These are phyloP conservation scores for Thomomys bottae DNA, from an alignment of 2,113 vertebrate species.

Conservation along the genomic window DNA sequence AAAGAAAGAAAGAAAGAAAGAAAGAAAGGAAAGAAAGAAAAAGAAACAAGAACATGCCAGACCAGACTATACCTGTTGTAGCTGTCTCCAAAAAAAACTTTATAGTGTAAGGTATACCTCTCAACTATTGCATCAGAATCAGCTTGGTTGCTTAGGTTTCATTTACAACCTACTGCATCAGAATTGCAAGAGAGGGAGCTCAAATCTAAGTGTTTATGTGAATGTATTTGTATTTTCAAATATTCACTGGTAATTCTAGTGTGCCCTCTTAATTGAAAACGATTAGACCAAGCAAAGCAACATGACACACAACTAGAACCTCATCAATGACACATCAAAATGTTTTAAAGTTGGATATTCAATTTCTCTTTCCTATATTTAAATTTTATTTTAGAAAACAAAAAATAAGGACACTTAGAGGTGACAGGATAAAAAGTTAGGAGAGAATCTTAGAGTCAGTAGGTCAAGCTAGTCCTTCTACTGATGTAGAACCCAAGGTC, in stretches of 20 bases:
- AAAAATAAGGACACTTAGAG: background rate
- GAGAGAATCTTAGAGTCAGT: conserved; percentile 12
- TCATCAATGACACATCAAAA: background rate
- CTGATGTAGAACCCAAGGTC: conserved; percentile 14
- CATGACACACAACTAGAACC: background rate
- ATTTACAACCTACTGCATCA: background rate
- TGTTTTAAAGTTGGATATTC: conserved; percentile 3
- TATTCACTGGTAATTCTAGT: background rate
- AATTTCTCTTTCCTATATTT: conserved; percentile 17
- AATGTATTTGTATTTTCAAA: background rate
- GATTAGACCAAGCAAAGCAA: background rate
- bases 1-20: too few species aligned
- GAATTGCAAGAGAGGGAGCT: background rate
- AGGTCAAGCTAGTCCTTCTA: conserved; percentile 12
- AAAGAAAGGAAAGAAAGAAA: too few species aligned
- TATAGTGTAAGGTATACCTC: background rate
- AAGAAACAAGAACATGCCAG: background rate
- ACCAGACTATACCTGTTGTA: background rate
- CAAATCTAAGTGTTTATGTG: background rate
- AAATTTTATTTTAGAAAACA: conserved; percentile 15
- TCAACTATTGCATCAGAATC: background rate
- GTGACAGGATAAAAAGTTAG: background rate
- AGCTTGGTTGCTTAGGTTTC: background rate
- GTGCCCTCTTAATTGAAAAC: background rate
- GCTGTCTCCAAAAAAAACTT: background rate